Base-by-base conservation (phyloP, 2,797 vertebrate genomes). In the Pipistrellus kuhlii region DNA sequence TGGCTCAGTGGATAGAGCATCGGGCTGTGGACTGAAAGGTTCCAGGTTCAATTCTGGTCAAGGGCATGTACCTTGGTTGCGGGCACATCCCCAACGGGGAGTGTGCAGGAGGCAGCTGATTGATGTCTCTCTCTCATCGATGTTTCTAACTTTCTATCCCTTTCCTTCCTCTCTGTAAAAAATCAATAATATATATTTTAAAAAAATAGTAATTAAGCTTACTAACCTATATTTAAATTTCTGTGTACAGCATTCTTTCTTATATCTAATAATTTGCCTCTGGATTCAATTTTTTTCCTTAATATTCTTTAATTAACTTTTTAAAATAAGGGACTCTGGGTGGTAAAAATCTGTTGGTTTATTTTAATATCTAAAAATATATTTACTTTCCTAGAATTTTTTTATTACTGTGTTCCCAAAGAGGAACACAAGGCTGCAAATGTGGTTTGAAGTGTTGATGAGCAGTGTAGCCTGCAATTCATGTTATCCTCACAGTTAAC, bases 301-400 rank as follows among this genome's bases (percentile, higher is more conserved):
- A 69, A 41, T 17, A 72, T 35, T 18, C 17, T 17, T 89, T 68
- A 78, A 69, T 81, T 57, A 91, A 57, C 44, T 88, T 81, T 76
- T 53, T 9, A 8, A 41, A 78, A 55, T 38, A 75, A 91, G 27
- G 1, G 14, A 75, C 18, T 20, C 4, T 69, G 35, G 32, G 14
- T 75, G 10, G 3, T 46, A 35, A 62, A 62, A 86, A 46, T 48
- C 6, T 80, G n/a, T 68, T 69, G 20, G 69, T 64, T 94, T 41
- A 88, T 78, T 90, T 93, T 81, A 77, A 66, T 69, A 88, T 55
- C 35, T 85, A 73, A 91, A 85, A 81, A 32, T 91, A 55, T 41
- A 27, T 78, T 83, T 72, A 68, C 90, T 83, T 75, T 82, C 8
- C 41, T 93, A 76, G 27, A 62, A 8, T 88, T 85, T 77, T 76